A percentile compares a stretch with the other conserved stretches of the same genome.
phyloP scores from a whole-genome alignment of 2,888 invertebrate species.

The Phyllotreta striolata region DNA sequence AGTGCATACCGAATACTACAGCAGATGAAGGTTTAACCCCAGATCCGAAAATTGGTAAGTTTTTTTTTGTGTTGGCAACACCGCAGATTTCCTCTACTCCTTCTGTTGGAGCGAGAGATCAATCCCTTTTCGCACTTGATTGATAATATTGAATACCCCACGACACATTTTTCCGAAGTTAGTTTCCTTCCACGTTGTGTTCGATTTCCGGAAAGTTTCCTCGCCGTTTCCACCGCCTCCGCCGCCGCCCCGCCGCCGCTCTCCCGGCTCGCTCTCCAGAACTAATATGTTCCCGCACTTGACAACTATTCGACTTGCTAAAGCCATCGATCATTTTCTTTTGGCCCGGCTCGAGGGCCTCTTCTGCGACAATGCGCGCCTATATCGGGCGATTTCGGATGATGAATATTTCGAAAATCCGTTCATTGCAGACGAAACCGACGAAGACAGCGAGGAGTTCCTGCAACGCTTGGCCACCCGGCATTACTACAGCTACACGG shows the following conservation, averaged over 20 bases:
- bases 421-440: conserved; percentile 50
- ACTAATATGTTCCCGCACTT: conserved; percentile 33
- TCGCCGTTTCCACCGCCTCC: conserved; percentile 8
- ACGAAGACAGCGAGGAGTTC: conserved; percentile 64
- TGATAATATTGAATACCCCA: conserved; percentile 24
- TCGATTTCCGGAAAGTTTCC: conserved; percentile 10
- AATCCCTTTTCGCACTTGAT: conserved; percentile 6
- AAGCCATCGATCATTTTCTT: conserved; percentile 36
- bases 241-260: not conserved
- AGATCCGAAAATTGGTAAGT: conserved; percentile 46
- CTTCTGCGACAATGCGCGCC: no score
- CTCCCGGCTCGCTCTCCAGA: conserved; percentile 2
- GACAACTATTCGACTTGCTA: conserved; percentile 32
- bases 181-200: conserved; percentile 14
- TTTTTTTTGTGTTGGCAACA: not conserved
- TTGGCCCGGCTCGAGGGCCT: conserved; percentile 7
- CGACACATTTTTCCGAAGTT: conserved; percentile 18
- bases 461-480: conserved; percentile 65
- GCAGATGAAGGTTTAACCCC: conserved; percentile 50
- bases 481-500: conserved; percentile 74
- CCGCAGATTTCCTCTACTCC: no score
- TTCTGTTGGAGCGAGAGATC: no score
- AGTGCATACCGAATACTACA: conserved; percentile 57
- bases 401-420: no score
- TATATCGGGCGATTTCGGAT: no score